Evolutionary conservation across 1,140 invertebrate species (phyloP).

Genomic region (Zaprionus ornatus): DNA sequence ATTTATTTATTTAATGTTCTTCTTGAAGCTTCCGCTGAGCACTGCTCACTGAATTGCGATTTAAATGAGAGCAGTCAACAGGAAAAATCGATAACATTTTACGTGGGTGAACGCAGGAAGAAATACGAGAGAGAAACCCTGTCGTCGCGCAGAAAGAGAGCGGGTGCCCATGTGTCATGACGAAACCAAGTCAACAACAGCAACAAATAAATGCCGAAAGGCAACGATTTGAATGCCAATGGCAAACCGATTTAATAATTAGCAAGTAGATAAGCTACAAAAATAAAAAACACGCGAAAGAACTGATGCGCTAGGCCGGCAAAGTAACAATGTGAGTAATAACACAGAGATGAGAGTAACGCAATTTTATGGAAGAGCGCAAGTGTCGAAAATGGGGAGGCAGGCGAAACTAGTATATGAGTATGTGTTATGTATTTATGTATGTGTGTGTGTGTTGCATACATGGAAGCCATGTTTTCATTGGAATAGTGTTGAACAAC

Average conservation of each 20-base stretch:
- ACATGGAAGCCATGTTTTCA: conserved; percentile 31
- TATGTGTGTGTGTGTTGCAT: conserved; percentile 23
- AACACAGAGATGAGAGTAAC: conserved; percentile 13
- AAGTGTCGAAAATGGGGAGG: conserved; percentile 40
- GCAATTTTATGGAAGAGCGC: conserved; percentile 15
- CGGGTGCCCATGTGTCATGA: not conserved
- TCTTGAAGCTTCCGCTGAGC: conserved; percentile 33
- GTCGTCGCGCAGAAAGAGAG: not conserved
- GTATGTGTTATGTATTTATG: conserved; percentile 1
- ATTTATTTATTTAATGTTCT: conserved; percentile 7
- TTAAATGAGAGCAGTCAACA: conserved; percentile 44
- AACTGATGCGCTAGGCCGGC: conserved; percentile 16
- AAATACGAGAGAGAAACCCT: conserved; percentile 8
- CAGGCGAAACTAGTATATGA: conserved; percentile 15
- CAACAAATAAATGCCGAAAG: conserved; percentile 11
- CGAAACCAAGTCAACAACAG: conserved; percentile 1
- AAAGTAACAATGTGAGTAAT: conserved; percentile 7
- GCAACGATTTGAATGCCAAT: conserved; percentile 37
- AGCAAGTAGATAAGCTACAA: conserved; percentile 22
- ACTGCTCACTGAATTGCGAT: conserved; percentile 24
- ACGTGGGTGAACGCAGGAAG: conserved; percentile 31
- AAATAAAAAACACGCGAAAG: conserved; percentile 13
- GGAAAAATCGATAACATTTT: conserved; percentile 69
- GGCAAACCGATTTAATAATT: conserved; percentile 31
- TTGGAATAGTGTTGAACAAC: conserved; percentile 42